Percentiles rank a stretch among this genome's conserved stretches.
Evolutionary conservation across 2,797 vertebrate species (phyloP).

Genomic region (Nasua narica): DNA sequence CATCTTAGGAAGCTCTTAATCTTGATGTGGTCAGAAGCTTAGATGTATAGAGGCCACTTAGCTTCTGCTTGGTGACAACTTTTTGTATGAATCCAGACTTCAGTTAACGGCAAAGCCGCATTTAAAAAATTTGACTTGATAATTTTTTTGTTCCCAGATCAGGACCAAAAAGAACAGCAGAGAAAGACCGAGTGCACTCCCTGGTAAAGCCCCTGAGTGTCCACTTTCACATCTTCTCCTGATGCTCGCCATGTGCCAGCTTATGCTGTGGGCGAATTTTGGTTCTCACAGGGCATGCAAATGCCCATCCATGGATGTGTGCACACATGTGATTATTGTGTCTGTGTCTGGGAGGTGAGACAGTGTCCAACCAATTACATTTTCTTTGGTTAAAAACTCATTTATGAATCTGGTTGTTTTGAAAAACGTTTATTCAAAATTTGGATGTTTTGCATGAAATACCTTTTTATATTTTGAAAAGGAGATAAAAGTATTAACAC

Average conservation of each 20-base stretch:
- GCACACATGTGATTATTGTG: background rate
- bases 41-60: accelerated
- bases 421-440: background rate
- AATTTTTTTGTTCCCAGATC: background rate
- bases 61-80: background rate
- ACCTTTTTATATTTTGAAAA: background rate
- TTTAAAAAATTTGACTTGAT: background rate
- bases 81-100: background rate
- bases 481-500: background rate
- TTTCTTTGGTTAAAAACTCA: background rate
- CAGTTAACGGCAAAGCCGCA: background rate
- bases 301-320: background rate
- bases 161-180: background rate
- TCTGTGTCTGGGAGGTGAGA: background rate
- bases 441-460: background rate
- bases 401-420: background rate
- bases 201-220: background rate
- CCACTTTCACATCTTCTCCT: background rate
- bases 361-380: background rate
- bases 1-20: background rate
- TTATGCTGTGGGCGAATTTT: background rate
- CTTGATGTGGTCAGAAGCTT: background rate
- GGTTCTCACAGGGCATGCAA: background rate
- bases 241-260: background rate
- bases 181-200: background rate